Percentiles rank a stretch among this genome's conserved stretches.
These are phyloP conservation scores for Melanchra persicariae DNA, from an alignment of 2,888 invertebrate genomes.

Conservation along the genomic window DNA sequence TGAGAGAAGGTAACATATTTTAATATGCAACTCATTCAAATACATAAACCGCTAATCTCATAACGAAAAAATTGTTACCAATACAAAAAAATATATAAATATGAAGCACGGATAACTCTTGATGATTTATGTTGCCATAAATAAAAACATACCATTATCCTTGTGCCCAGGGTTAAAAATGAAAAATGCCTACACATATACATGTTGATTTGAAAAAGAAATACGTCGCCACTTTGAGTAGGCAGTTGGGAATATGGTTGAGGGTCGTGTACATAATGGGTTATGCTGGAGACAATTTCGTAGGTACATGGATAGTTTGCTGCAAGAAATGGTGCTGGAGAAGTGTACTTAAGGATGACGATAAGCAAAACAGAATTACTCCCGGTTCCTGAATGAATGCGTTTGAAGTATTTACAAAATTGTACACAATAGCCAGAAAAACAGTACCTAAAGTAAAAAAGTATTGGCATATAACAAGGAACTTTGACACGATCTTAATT, in stretches of 20 bases:
- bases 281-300: conserved; percentile 7
- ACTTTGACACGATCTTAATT: too few species aligned
- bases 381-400: too few species aligned
- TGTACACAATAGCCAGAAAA: too few species aligned
- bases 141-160: conserved; percentile 67
- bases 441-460: too few species aligned
- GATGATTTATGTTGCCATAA: conserved; percentile 61
- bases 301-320: conserved; percentile 3
- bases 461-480: too few species aligned
- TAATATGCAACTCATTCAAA: not conserved
- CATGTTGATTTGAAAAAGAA: conserved; percentile 49
- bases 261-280: conserved; percentile 24
- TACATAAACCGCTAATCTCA: conserved; percentile 34
- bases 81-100: conserved; percentile 52
- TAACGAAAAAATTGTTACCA: conserved; percentile 53
- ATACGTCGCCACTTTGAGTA: conserved; percentile 20
- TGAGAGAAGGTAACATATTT: too few species aligned
- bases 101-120: conserved; percentile 52
- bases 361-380: too few species aligned
- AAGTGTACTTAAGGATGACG: not conserved
- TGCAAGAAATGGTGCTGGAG: not conserved
- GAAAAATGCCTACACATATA: conserved; percentile 50
- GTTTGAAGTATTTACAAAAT: too few species aligned
- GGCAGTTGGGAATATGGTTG: conserved; percentile 3
- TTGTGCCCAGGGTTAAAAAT: conserved; percentile 61